Percentiles rank a stretch among this genome's conserved stretches.
Conservation (phyloP, 2,888 invertebrate genomes). For the Endomychus coccineus region DNA sequence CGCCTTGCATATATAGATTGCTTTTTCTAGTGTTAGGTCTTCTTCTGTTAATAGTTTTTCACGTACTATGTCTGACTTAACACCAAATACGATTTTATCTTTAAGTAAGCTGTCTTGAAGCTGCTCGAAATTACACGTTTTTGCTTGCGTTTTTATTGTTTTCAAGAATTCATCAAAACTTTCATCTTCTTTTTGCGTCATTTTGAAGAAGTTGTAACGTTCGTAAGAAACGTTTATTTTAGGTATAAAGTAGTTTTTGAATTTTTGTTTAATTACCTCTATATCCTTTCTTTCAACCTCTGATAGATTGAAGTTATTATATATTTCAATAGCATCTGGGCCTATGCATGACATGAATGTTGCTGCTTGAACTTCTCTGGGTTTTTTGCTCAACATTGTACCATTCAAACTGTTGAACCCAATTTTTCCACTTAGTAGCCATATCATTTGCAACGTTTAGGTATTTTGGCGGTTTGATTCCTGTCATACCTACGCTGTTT, state of each 20-base stretch:
- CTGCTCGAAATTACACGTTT: constrained; percentile 18
- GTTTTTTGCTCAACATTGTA: constrained; percentile 17
- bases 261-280: constrained; percentile 17
- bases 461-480: too few relatives aligned
- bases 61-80: constrained; percentile 10
- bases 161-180: constrained; percentile 19
- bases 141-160: constrained; percentile 14
- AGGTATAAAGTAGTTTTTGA: constrained; percentile 22
- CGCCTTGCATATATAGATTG: constrained; percentile 10
- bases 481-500: too few relatives aligned
- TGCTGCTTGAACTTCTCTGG: constrained; percentile 19
- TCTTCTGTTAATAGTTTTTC: constrained; percentile 14
- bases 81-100: constrained; percentile 19
- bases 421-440: constrained; percentile 20
- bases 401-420: constrained; percentile 19
- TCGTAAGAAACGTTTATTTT: constrained; percentile 22
- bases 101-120: constrained; percentile 17
- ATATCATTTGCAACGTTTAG: too few relatives aligned
- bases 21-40: constrained; percentile 9
- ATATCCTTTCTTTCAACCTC: constrained; percentile 13
- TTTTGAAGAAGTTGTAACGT: constrained; percentile 24
- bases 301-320: constrained; percentile 17
- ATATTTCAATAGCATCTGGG: constrained; percentile 16
- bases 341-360: constrained; percentile 19
- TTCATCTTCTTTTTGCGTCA: constrained; percentile 19